A percentile compares a stretch with the other conserved stretches of the same genome.
phyloP scores from a whole-genome alignment of 2,113 vertebrate species.

The Conger conger region DNA sequence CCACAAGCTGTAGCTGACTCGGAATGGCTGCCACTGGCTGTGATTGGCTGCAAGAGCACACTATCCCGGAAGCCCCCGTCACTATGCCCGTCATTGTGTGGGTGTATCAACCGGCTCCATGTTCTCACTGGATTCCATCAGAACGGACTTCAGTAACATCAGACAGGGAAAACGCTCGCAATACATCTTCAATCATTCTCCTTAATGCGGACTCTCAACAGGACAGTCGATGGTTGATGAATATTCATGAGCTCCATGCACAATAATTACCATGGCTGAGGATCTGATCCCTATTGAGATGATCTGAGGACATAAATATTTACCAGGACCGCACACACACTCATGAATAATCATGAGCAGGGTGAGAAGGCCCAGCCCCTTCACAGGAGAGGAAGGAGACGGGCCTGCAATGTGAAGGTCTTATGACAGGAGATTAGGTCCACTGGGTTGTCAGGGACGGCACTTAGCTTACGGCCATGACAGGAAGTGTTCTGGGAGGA shows the following conservation, averaged over 20 bases:
- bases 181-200: neutral
- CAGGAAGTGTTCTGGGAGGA: no score
- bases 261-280: neutral
- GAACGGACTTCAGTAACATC: neutral
- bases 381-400: neutral
- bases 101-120: no score
- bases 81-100: no score
- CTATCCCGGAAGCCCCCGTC: no score
- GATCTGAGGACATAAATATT: neutral
- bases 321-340: neutral
- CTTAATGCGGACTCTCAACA: neutral
- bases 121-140: no score
- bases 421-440: neutral
- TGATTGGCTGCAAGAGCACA: no score
- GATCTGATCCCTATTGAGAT: neutral
- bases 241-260: neutral
- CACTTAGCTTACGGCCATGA: neutral
- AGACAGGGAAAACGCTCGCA: neutral
- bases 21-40: no score
- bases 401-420: neutral
- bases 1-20: no score
- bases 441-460: neutral
- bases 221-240: neutral
- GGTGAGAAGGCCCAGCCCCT: neutral
- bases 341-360: neutral